Percentiles rank a stretch among this genome's conserved stretches.
Conservation (phyloP, 2,797 vertebrate species). For the Thaleichthys pacificus region DNA sequence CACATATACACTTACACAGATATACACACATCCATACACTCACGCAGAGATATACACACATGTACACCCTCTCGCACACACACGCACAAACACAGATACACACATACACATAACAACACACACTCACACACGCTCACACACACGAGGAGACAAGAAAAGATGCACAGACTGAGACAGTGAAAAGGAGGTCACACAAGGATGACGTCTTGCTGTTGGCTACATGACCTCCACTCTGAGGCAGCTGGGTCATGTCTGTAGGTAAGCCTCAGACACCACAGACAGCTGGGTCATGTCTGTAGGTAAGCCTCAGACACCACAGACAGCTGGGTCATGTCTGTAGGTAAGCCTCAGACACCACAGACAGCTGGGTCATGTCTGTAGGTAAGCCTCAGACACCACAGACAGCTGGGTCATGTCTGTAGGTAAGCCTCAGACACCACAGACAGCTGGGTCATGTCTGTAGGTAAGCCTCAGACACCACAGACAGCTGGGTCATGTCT, state of each 20-base stretch:
- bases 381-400: too few relatives aligned
- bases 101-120: slow-evolving; percentile 69
- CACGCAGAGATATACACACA: slow-evolving; percentile 65
- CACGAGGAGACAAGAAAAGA: slow-evolving; percentile 62
- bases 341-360: too few relatives aligned
- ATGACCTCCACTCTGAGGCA: too few relatives aligned
- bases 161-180: slow-evolving; percentile 77
- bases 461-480: background rate
- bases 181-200: slow-evolving; percentile 32
- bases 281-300: too few relatives aligned
- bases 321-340: too few relatives aligned
- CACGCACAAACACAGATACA: slow-evolving; percentile 73
- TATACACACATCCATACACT: slow-evolving; percentile 72
- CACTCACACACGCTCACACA: slow-evolving; percentile 70
- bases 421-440: too few relatives aligned
- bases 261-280: background rate
- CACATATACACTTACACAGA: slow-evolving; percentile 43
- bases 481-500: too few relatives aligned
- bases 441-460: too few relatives aligned
- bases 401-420: too few relatives aligned
- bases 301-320: too few relatives aligned
- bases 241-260: too few relatives aligned
- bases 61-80: slow-evolving; percentile 64
- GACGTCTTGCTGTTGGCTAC: slow-evolving; percentile 11
- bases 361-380: too few relatives aligned